A percentile compares a stretch with the other conserved stretches of the same genome.
These are phyloP conservation scores for Doryteuthis pealeii DNA, from an alignment of 1,140 invertebrate species.

Conservation along the genomic window DNA sequence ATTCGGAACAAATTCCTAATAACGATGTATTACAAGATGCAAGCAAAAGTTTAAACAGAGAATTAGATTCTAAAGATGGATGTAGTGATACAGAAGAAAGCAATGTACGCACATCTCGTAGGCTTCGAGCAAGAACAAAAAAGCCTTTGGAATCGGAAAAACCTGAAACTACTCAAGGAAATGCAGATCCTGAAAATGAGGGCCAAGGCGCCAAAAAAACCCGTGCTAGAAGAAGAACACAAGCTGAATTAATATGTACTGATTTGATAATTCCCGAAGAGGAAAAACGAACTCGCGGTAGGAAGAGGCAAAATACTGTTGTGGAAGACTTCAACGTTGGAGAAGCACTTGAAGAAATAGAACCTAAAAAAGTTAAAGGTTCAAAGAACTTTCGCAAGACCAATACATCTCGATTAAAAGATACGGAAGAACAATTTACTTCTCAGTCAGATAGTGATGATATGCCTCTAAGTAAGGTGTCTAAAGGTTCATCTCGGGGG, in stretches of 20 bases:
- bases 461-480: slow-evolving; percentile 7
- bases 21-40: no score
- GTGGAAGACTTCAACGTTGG: neutral
- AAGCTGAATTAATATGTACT: neutral
- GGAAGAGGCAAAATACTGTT: neutral
- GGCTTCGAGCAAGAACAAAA: neutral
- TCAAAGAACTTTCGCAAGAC: neutral
- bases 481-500: neutral
- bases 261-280: slow-evolving; percentile 2
- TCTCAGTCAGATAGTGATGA: neutral
- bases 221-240: neutral
- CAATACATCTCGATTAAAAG: neutral
- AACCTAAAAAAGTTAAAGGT: neutral
- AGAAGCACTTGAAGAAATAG: neutral
- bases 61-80: neutral
- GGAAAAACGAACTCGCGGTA: neutral
- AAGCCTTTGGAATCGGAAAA: neutral
- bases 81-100: neutral
- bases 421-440: neutral
- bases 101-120: neutral
- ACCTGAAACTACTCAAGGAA: neutral
- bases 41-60: no score
- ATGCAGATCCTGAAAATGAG: neutral
- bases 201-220: neutral
- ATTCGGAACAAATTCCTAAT: neutral